phyloP scores from a whole-genome alignment of 1,140 invertebrate species.

The Ridgeia piscesae region DNA sequence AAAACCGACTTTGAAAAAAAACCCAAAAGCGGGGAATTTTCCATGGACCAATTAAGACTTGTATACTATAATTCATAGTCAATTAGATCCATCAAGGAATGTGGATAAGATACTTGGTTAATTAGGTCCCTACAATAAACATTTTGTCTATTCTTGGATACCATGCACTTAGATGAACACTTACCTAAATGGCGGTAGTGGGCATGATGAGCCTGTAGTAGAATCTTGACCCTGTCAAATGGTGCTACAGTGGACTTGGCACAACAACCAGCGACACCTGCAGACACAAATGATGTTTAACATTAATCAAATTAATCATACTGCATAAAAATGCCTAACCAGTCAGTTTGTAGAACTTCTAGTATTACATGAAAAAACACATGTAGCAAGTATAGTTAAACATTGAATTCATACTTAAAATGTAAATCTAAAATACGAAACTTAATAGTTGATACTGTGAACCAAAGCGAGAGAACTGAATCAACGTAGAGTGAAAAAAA shows the following conservation, averaged over 20 bases:
- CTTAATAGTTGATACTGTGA: no score
- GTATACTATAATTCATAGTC: no score
- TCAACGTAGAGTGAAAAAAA: no score
- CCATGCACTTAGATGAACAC: background rate
- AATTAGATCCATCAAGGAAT: no score
- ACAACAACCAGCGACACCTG: slow-evolving; percentile 58
- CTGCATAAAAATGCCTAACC: background rate
- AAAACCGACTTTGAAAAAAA: no score
- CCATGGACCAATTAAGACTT: no score
- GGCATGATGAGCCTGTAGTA: slow-evolving; percentile 83
- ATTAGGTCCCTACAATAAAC: background rate
- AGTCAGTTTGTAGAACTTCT: background rate
- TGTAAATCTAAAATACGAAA: no score
- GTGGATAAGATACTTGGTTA: background rate
- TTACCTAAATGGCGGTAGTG: slow-evolving; percentile 75
- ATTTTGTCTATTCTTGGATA: background rate
- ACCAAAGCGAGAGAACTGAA: no score
- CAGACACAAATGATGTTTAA: slow-evolving; percentile 33
- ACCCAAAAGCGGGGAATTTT: no score
- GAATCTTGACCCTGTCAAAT: slow-evolving; percentile 52
- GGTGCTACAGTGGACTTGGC: slow-evolving; percentile 49
- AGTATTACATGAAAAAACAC: no score
- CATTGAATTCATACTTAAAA: no score
- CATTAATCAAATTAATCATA: background rate
- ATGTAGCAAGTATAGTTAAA: no score